These are phyloP conservation scores for Argya squamiceps DNA, from an alignment of 2,797 vertebrate species.

Conservation along the genomic window DNA sequence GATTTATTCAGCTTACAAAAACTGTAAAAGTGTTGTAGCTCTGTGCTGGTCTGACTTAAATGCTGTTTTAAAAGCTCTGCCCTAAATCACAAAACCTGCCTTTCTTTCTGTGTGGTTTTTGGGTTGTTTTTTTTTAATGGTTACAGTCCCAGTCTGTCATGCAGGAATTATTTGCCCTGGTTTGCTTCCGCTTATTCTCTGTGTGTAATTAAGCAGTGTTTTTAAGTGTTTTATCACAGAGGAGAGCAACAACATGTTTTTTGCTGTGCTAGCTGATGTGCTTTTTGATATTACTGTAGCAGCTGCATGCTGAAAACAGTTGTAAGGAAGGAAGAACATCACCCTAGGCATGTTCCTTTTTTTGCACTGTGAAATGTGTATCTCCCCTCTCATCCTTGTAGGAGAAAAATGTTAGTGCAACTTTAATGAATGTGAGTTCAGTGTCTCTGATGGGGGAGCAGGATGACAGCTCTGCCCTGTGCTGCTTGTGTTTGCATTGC, in stretches of 20 bases:
- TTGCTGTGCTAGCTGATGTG: slow-evolving; percentile 41
- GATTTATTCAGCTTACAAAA: not conserved
- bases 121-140: not conserved
- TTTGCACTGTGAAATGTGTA: not conserved
- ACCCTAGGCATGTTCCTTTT: not conserved
- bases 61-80: not conserved
- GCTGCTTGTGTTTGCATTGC: not conserved
- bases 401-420: not conserved
- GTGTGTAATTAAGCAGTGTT: slow-evolving; percentile 34
- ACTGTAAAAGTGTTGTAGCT: not conserved
- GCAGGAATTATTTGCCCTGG: slow-evolving; percentile 27
- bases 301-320: slow-evolving; percentile 45
- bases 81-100: not conserved
- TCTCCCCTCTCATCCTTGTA: not conserved
- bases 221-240: slow-evolving; percentile 17
- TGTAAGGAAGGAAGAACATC: slow-evolving; percentile 22
- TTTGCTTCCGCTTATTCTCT: slow-evolving; percentile 13
- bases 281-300: slow-evolving; percentile 33
- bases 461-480: not conserved
- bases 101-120: not conserved
- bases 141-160: not conserved
- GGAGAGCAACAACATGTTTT: slow-evolving; percentile 33
- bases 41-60: not conserved
- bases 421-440: not conserved
- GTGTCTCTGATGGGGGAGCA: fast-evolving